These are phyloP conservation scores for Galago senegalensis DNA, from an alignment of 2,797 vertebrate species.

Conservation along the genomic window DNA sequence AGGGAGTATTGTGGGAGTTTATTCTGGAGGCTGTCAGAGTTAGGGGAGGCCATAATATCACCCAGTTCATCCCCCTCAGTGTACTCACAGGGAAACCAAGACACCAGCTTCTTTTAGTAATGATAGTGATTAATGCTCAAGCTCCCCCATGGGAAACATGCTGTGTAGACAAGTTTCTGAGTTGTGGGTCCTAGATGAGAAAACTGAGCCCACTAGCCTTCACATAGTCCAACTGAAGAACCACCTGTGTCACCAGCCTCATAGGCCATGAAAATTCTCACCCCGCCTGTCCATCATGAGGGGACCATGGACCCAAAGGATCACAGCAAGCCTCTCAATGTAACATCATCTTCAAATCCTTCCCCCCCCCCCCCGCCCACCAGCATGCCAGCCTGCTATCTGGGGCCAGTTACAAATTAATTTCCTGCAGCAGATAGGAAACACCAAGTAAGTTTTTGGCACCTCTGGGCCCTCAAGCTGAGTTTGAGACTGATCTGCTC, in stretches of 20 bases:
- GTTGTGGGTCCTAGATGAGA: background rate
- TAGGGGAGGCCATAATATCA: background rate
- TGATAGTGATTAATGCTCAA: background rate
- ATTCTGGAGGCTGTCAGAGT: background rate
- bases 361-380: too few species aligned
- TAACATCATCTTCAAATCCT: background rate
- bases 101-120: background rate
- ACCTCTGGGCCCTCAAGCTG: background rate
- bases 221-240: background rate
- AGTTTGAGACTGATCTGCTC: background rate
- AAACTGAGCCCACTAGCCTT: background rate
- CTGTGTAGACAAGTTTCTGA: background rate
- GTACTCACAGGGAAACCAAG: background rate
- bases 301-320: background rate
- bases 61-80: background rate
- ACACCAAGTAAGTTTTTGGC: rapidly evolving
- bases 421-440: background rate
- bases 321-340: background rate
- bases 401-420: background rate
- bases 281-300: background rate
- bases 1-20: background rate
- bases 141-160: background rate
- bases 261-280: background rate
- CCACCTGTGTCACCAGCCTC: background rate
- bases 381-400: background rate